Conservation (phyloP, 1,140 invertebrate species). For the Proctacanthus coquilletti region DNA sequence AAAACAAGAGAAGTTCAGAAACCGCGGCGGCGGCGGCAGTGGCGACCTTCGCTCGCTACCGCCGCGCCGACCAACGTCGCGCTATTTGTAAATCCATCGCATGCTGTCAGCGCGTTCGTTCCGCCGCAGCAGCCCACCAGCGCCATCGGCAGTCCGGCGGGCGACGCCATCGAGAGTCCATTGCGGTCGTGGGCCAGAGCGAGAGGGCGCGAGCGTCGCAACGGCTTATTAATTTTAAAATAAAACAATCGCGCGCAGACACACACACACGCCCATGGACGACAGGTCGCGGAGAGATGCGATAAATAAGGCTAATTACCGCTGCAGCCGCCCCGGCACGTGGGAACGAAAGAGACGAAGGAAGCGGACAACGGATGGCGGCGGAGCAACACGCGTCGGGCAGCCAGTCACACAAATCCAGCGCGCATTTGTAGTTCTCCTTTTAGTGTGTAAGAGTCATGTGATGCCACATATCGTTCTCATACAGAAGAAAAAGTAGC, state of each 20-base stretch:
- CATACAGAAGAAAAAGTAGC: no score
- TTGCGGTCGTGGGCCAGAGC: neutral
- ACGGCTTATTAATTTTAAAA: neutral
- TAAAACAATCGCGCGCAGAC: neutral
- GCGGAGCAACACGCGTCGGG: no score
- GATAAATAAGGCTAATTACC: neutral
- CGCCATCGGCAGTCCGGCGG: no score
- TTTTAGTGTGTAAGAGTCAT: no score
- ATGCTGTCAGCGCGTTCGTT: neutral
- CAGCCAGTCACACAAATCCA: no score
- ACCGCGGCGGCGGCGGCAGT: neutral
- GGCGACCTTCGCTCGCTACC: neutral
- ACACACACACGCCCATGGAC: neutral
- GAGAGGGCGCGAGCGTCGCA: neutral
- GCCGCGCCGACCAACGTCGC: neutral
- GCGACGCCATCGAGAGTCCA: no score
- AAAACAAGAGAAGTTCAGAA: neutral
- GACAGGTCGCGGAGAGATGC: neutral
- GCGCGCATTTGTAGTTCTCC: no score
- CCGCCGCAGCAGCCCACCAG: no score
- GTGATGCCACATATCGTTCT: conserved; percentile 5
- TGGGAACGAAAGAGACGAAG: no score
- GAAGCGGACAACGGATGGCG: no score
- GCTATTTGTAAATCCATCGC: neutral
- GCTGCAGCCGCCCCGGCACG: no score